A percentile compares a stretch with the other conserved stretches of the same genome.
These are phyloP conservation scores for Drosophila tanythrix DNA, from an alignment of 2,888 invertebrate genomes.

Conservation along the genomic window DNA sequence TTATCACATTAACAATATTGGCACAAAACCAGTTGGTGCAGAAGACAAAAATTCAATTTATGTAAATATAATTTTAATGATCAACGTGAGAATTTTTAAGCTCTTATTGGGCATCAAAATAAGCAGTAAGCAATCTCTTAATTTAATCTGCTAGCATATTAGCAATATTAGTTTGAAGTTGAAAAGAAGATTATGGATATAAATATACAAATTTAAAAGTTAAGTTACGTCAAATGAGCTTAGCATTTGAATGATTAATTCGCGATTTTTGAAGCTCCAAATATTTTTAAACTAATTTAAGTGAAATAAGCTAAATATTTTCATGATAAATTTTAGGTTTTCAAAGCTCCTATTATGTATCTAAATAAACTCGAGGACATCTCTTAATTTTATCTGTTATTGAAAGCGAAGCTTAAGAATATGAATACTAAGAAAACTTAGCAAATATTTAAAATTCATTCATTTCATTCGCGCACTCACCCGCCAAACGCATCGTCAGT, in stretches of 20 bases:
- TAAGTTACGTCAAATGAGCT: background rate
- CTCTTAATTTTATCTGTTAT: background rate
- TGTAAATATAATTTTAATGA: background rate
- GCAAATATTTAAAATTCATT: background rate
- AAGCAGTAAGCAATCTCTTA: too few species aligned
- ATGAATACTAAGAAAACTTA: background rate
- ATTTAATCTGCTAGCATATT: background rate
- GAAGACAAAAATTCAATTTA: background rate
- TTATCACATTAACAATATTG: background rate
- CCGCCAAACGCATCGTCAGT: slow-evolving; percentile 95
- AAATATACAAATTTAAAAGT: too few species aligned
- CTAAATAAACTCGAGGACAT: background rate
- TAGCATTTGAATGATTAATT: background rate
- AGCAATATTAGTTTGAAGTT: background rate
- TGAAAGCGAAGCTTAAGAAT: background rate
- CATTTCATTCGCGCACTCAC: slow-evolving; percentile 81
- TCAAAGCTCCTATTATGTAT: accelerated
- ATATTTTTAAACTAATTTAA: background rate
- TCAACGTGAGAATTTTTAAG: background rate
- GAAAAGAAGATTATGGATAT: background rate
- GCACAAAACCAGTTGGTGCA: background rate
- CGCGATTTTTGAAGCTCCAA: background rate
- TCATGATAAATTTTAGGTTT: background rate
- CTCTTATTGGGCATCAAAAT: background rate
- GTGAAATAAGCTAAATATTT: background rate